phyloP scores from a whole-genome alignment of 2,113 vertebrate genomes.

The Lonchura striata region DNA sequence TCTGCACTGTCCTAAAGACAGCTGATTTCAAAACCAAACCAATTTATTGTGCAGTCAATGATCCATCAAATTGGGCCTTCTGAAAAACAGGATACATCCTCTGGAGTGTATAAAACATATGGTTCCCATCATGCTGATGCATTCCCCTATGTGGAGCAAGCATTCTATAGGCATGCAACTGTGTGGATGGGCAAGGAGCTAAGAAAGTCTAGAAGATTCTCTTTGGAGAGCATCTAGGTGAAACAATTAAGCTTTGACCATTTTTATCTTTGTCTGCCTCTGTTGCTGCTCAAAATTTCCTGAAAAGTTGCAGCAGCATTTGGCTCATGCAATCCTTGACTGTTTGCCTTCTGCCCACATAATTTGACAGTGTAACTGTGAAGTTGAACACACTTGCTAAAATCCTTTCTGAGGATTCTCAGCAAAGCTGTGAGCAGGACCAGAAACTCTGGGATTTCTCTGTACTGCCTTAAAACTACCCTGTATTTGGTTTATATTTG shows the following conservation, averaged over 20 bases:
- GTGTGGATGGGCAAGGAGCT: background rate
- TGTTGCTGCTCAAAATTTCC: background rate
- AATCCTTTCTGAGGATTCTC: background rate
- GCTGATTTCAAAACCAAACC: background rate
- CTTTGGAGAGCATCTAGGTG: background rate
- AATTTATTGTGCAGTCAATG: background rate
- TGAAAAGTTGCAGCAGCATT: background rate
- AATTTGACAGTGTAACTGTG: background rate
- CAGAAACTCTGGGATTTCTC: background rate
- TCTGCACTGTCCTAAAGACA: background rate
- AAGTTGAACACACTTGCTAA: background rate
- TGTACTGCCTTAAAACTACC: background rate
- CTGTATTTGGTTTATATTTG: background rate
- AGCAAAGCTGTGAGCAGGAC: background rate
- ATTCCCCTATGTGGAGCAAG: background rate
- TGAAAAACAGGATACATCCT: background rate
- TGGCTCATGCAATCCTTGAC: background rate
- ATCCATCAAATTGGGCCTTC: background rate
- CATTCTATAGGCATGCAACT: background rate
- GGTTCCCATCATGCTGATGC: background rate
- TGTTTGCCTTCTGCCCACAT: conserved; percentile 15
- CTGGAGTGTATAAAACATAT: background rate
- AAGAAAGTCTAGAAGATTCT: background rate
- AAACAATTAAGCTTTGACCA: background rate
- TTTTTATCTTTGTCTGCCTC: background rate